Conservation (phyloP, 2,888 invertebrate species). For the Kuschelorhynchus macadamiae region DNA sequence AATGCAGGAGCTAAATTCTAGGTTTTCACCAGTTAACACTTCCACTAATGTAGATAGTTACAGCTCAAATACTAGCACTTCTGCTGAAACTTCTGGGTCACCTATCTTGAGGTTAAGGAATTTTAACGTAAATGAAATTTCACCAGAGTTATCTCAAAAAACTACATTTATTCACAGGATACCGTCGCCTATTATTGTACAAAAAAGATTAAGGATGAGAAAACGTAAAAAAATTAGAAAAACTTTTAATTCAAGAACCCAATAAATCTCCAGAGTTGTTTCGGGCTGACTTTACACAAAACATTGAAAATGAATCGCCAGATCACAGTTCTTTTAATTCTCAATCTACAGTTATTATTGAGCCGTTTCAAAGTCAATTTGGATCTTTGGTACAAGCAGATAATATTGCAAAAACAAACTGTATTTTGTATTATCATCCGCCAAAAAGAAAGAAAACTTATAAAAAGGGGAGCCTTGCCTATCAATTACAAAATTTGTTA, state of each 20-base stretch:
- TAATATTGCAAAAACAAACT: background rate
- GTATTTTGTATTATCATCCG: constrained; percentile 54
- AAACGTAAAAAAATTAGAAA: background rate
- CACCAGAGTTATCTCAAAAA: constrained; percentile 53
- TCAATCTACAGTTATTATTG: constrained; percentile 43
- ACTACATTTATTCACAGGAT: constrained; percentile 17
- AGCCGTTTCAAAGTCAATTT: constrained; percentile 53
- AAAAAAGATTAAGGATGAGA: constrained; percentile 21
- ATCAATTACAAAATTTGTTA: constrained; percentile 67
- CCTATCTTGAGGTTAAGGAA: constrained; percentile 51
- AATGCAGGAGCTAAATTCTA: background rate
- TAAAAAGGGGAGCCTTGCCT: constrained; percentile 70
- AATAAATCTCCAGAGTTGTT: constrained; percentile 45
- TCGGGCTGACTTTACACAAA: constrained; percentile 25
- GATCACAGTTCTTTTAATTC: constrained; percentile 15
- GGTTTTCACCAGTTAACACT: background rate
- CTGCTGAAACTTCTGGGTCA: constrained; percentile 43
- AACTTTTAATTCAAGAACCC: background rate
- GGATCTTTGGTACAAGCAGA: constrained; percentile 46
- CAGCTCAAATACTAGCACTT: background rate
- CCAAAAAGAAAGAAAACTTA: constrained; percentile 62
- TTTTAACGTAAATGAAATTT: constrained; percentile 48
- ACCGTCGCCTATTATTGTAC: constrained; percentile 55
- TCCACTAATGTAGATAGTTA: background rate
- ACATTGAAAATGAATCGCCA: constrained; percentile 48